Evolutionary conservation across 2,113 vertebrate species (phyloP).

Genomic region (Barnardius zonarius): DNA sequence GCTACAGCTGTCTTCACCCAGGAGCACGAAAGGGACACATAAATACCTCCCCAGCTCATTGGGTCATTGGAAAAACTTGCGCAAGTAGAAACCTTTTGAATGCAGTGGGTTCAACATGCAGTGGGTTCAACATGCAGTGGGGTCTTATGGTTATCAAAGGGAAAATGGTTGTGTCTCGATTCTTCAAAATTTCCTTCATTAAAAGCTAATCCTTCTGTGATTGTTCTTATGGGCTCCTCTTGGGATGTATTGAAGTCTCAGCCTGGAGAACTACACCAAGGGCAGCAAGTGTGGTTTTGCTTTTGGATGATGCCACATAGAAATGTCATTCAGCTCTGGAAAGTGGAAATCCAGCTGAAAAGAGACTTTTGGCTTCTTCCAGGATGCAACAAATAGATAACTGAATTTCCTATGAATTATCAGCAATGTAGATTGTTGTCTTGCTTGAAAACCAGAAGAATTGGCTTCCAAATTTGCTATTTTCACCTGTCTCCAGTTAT

Average conservation of each 20-base stretch:
- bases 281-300: not conserved
- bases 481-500: not conserved
- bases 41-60: not conserved
- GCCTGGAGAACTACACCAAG: not conserved
- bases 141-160: not conserved
- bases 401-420: not conserved
- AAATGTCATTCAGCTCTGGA: not conserved
- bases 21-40: not conserved
- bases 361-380: not conserved
- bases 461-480: not conserved
- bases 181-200: not conserved
- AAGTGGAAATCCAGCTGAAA: not conserved
- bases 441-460: not conserved
- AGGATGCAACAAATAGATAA: not conserved
- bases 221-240: not conserved
- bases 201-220: not conserved
- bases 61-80: not conserved
- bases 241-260: not conserved
- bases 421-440: fast-evolving
- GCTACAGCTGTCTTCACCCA: not conserved
- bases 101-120: not conserved
- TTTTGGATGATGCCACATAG: not conserved
- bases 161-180: not conserved
- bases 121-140: not conserved
- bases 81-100: not conserved